These are phyloP conservation scores for Tinea semifulvella DNA, from an alignment of 2,888 invertebrate genomes.

Conservation along the genomic window DNA sequence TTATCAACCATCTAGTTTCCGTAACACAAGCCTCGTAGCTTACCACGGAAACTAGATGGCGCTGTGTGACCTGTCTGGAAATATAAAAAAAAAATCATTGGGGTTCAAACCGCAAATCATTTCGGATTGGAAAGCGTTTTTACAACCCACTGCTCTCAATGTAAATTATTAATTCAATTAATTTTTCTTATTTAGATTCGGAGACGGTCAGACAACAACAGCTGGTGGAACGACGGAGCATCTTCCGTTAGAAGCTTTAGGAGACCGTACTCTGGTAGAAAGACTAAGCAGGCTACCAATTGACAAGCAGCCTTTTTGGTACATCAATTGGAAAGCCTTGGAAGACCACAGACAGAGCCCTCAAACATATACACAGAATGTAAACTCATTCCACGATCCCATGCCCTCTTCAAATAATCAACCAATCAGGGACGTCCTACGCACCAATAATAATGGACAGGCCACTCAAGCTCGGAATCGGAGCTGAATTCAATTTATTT, in stretches of 20 bases:
- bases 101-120: no score
- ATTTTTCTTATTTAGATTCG: constrained; percentile 30
- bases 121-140: no score
- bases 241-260: constrained; percentile 72
- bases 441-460: no score
- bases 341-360: constrained; percentile 59
- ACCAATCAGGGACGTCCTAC: background rate
- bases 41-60: no score
- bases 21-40: no score
- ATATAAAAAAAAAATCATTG: no score
- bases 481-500: no score
- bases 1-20: no score
- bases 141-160: no score
- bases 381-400: constrained; percentile 27
- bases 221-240: constrained; percentile 34
- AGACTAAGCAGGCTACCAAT: constrained; percentile 66
- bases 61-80: no score
- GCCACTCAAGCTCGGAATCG: no score
- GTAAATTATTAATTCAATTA: no score
- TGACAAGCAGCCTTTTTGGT: constrained; percentile 75
- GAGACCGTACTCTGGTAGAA: constrained; percentile 66
- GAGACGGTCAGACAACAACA: constrained; percentile 22
- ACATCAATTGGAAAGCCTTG: constrained; percentile 70
- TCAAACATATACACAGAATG: constrained; percentile 30
- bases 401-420: background rate